These are phyloP conservation scores for Sweltsa coloradensis DNA, from an alignment of 1,140 invertebrate genomes.

Conservation along the genomic window DNA sequence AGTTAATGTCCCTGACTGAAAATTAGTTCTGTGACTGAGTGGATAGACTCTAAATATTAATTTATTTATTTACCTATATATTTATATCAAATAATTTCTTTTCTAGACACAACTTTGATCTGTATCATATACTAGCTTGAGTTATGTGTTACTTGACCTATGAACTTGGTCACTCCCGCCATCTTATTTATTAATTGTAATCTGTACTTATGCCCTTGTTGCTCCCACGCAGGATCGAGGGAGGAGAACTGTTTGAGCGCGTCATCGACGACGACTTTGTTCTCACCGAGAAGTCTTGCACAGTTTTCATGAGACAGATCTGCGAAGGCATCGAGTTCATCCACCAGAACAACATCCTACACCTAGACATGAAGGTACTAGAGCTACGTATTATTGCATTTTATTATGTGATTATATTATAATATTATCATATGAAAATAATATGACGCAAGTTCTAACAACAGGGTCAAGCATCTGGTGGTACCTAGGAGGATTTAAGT, in stretches of 20 bases:
- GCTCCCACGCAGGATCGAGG: slow-evolving; percentile 84
- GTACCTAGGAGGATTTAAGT: no score
- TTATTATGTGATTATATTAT: not conserved
- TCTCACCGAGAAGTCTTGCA: slow-evolving; percentile 87
- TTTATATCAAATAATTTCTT: no score
- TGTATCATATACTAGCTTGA: no score
- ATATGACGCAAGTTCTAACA: no score
- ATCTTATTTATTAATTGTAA: slow-evolving; percentile 9
- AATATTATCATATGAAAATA: slow-evolving; percentile 7
- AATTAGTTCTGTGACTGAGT: no score
- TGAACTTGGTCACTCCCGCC: no score
- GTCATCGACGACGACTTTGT: slow-evolving; percentile 97
- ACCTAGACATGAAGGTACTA: slow-evolving; percentile 96
- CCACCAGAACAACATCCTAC: slow-evolving; percentile 85
- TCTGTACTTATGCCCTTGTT: not conserved
- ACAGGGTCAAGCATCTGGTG: no score
- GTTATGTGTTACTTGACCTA: no score
- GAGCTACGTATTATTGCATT: no score
- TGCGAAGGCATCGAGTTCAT: slow-evolving; percentile 95
- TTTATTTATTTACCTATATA: no score
- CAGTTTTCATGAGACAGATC: slow-evolving; percentile 93
- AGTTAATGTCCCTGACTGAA: no score
- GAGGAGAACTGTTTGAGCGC: slow-evolving; percentile 94
- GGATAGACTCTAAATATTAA: no score
- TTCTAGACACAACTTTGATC: not conserved